These are phyloP conservation scores for Oligia strigilis DNA, from an alignment of 2,888 invertebrate genomes.

Conservation along the genomic window DNA sequence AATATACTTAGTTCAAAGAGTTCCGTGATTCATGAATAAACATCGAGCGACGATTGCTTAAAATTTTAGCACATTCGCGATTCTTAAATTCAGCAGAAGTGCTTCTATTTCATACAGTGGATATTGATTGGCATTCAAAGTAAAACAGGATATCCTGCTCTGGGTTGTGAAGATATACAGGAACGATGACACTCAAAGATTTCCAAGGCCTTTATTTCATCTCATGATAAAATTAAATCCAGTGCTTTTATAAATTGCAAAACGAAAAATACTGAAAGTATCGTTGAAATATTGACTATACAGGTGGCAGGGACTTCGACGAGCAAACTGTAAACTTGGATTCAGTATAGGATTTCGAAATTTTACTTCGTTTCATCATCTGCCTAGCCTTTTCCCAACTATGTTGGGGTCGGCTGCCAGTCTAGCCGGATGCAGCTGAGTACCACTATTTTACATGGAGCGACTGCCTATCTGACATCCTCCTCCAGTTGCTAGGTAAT, in stretches of 20 bases:
- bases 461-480: too few species aligned
- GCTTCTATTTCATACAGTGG: constrained; percentile 11
- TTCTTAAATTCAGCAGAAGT: constrained; percentile 8
- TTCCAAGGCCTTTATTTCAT: constrained; percentile 40
- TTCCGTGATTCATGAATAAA: constrained; percentile 10
- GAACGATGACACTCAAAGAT: constrained; percentile 39
- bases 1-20: constrained; percentile 2
- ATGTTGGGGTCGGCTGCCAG: too few species aligned
- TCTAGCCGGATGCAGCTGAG: too few species aligned
- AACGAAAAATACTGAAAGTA: neutral
- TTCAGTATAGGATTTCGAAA: too few species aligned
- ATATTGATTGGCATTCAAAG: constrained; percentile 8
- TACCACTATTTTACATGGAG: too few species aligned
- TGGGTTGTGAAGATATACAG: constrained; percentile 16
- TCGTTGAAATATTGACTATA: neutral
- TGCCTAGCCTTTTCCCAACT: too few species aligned
- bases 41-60: neutral
- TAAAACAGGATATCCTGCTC: constrained; percentile 60
- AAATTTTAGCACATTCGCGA: neutral
- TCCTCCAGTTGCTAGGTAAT: too few species aligned
- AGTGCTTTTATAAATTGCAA: constrained; percentile 7
- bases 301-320: neutral
- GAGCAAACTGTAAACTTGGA: too few species aligned
- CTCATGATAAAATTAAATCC: constrained; percentile 25
- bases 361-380: too few species aligned